Conservation (phyloP, 2,113 vertebrate species). For the Phaethon lepturus region DNA sequence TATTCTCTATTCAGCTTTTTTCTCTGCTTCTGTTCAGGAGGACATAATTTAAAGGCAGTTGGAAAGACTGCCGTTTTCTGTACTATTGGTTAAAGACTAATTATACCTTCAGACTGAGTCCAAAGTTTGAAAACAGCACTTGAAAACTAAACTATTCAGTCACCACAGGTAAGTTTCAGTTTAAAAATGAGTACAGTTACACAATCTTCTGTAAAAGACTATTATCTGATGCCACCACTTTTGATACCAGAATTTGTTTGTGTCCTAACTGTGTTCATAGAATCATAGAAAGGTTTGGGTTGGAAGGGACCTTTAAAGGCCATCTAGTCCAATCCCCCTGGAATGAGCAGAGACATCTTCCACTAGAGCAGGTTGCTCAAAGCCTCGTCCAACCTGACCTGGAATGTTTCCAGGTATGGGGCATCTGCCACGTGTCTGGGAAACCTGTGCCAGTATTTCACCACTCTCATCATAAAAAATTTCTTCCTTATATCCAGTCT, state of each 20-base stretch:
- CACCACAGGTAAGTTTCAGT: not conserved
- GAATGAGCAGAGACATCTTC: rapidly evolving
- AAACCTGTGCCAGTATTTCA: not conserved
- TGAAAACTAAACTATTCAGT: not conserved
- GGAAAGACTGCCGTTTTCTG: not conserved
- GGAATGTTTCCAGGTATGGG: not conserved
- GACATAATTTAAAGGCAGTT: not conserved
- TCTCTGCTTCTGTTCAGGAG: not conserved
- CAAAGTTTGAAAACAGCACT: not conserved
- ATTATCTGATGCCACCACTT: not conserved
- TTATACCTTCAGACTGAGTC: not conserved
- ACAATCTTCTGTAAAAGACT: not conserved
- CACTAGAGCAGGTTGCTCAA: not conserved
- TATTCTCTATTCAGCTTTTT: not conserved
- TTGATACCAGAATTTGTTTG: not conserved
- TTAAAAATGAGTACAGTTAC: not conserved
- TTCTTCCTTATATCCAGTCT: not conserved
- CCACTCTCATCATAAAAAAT: rapidly evolving
- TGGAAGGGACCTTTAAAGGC: not conserved
- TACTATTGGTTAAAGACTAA: not conserved
- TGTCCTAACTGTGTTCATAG: not conserved
- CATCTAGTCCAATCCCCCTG: rapidly evolving
- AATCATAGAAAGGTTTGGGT: not conserved
- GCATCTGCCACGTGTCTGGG: rapidly evolving
- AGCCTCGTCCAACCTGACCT: rapidly evolving